Evolutionary conservation across 2,113 vertebrate genomes (phyloP), one percentile per base, ranked within the genome.

Genomic region (Atrichornis clamosus): DNA sequence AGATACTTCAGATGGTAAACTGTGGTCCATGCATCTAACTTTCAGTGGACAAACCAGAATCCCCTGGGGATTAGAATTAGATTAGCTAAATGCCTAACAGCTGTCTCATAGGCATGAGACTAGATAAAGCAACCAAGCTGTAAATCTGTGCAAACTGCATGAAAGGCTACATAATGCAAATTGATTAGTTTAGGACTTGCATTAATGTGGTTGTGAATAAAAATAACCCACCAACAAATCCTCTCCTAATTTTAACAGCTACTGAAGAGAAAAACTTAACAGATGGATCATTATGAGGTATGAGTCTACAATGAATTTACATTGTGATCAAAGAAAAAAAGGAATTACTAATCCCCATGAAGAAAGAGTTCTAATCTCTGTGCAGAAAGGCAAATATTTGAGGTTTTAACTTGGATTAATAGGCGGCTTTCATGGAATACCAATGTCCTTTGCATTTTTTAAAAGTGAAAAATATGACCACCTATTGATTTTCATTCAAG

Each of bases 231-330:
- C 96, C 92, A 97, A 96, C 97, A 97, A 98, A 98, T 93, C 98
- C 98, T 98, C 84, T 97, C 97, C 98, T 98, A 98, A 98, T 99
- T 98, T 98, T 97, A 98, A 98, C 96, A 97, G 92, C 95, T 84
- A 96, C 91, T 97, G 97, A 98, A 90, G 91, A 97, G 93, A 95
- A 97, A 91, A 97, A 95, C 73, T 88, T 97, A 97, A 96, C 96
- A 97, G 97, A 97, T 96, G 67, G 96, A 95, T 98, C 92, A 91
- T 98, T 95, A 96, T 75, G 97, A 98, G 96, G 96, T 82, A 74
- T 62, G 58, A 73, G 41, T 77, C 95, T 95, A 76, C 95, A 95
- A 95, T 96, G 95, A 97, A 97, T 97, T 98, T 97, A 91, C 79
- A 56, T 93, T 47, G 74, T 97, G 97, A 98, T 98, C 97, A 98